phyloP scores from a whole-genome alignment of 1,140 invertebrate species.

The Drosophila chauvacae region DNA sequence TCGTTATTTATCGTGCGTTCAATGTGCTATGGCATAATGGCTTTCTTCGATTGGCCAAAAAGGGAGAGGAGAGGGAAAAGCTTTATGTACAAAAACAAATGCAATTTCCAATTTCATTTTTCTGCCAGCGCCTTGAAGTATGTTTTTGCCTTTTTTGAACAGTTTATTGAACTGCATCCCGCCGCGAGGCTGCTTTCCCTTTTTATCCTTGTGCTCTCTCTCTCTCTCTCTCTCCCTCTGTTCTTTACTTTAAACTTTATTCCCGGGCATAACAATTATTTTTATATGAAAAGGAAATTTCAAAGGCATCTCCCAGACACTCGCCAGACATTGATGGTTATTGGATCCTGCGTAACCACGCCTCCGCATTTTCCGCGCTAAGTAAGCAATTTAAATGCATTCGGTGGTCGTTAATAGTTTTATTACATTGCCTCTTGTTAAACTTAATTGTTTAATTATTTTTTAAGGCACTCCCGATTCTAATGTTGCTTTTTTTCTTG shows the following conservation, averaged over 20 bases:
- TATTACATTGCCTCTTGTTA: conserved; percentile 53
- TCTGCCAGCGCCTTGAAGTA: conserved; percentile 55
- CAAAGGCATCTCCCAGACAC: conserved; percentile 48
- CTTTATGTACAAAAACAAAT: conserved; percentile 53
- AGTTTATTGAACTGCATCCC: conserved; percentile 74
- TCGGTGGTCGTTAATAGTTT: conserved; percentile 73
- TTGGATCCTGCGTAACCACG: conserved; percentile 37
- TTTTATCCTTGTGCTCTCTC: conserved; percentile 2
- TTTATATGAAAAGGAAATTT: conserved; percentile 55
- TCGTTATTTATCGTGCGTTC: conserved; percentile 68
- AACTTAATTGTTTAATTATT: conserved; percentile 81
- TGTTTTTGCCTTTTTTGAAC: conserved; percentile 42
- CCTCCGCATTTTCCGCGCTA: conserved; percentile 36
- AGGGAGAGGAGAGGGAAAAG: conserved; percentile 11
- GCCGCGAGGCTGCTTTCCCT: conserved; percentile 37
- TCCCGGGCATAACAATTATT: conserved; percentile 55
- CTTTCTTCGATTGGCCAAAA: conserved; percentile 70
- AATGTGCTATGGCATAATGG: conserved; percentile 75
- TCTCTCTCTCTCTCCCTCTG: background rate
- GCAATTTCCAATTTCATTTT: conserved; percentile 63
- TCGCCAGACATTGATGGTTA: conserved; percentile 52
- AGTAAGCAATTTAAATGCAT: conserved; percentile 79
- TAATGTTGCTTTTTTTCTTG: background rate
- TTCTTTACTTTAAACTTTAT: conserved; percentile 41
- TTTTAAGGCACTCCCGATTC: conserved; percentile 41